Evolutionary conservation across 2,888 invertebrate species (phyloP), one percentile per base, ranked within the genome.

Genomic region (Euplagia quadripunctaria): DNA sequence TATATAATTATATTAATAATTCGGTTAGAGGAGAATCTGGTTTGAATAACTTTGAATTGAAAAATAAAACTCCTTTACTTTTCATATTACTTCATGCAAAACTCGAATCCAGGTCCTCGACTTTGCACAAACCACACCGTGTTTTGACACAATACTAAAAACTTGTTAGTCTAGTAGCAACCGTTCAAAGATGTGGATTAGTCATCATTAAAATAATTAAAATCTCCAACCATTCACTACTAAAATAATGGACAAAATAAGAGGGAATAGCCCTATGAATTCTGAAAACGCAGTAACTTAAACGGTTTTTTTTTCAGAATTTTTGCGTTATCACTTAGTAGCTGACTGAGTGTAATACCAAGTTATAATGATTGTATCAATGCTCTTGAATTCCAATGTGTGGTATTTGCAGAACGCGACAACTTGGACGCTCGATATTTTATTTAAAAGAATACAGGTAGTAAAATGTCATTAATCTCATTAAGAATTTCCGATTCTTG

Each of bases 401-500:
- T 51, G 17, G 17, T 51, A 66, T 46, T 69, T 55, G 16, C 31
- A 49, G 31, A 69, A 61, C 72, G 70, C 49, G 43, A 71, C 55
- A 67, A 42, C 41, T 49, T 42, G 55, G 67, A 74, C 43, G 43
- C 69, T 72, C 64, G 70, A 61, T 68, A 43, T 55, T 43, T 55
- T 68, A 68, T 80, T 80, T 76, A 64, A 64, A 70, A 75, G 58
- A 78, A 76, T 80, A 84, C 72, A 70, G 78, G 74, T 78, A 78
- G 76, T 76, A 68, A 72, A 71, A 81, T 81, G 78, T 82, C 87
- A 84, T 87, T 79, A 85, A 85, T 85, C 85, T 72, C 90, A 92
- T 93, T 91, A 92, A 87, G 81, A 82, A 85, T 85, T 89, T 87
- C 86, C 87, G 88, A 88, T 87, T 86, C 86, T 83, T 87, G 89